phyloP scores from a whole-genome alignment of 2,797 vertebrate species.

The Balearica regulorum region DNA sequence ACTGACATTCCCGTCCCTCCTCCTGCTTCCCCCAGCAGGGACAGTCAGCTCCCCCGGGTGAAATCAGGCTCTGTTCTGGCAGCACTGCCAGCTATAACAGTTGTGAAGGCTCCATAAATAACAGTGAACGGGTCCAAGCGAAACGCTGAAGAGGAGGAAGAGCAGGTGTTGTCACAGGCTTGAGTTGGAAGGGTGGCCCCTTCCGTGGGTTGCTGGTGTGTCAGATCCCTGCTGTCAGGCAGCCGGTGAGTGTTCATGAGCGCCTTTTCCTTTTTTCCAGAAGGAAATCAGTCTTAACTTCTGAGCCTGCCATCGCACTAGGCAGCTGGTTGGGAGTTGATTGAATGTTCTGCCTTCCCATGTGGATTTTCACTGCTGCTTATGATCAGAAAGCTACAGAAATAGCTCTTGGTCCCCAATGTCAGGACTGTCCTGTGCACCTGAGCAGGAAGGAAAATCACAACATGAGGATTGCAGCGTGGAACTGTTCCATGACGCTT shows the following conservation, averaged over 20 bases:
- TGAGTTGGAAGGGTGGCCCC: neutral
- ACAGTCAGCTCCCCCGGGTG: neutral
- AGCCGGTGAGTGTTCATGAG: neutral
- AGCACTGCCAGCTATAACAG: neutral
- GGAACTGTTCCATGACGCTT: neutral
- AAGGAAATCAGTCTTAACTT: neutral
- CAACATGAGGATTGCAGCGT: neutral
- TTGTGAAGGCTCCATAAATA: slow-evolving; percentile 33
- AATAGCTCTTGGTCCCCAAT: neutral
- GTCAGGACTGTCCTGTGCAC: neutral
- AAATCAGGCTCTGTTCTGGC: neutral
- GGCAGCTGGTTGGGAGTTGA: neutral
- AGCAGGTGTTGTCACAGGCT: slow-evolving; percentile 23
- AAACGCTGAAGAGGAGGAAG: neutral
- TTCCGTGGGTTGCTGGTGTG: neutral
- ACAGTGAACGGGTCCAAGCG: neutral
- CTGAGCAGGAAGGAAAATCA: neutral
- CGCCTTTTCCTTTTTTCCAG: neutral
- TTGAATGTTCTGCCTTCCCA: neutral
- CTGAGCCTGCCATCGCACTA: neutral
- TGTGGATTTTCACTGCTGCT: neutral
- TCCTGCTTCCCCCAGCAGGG: neutral
- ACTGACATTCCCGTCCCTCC: neutral
- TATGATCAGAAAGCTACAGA: neutral
- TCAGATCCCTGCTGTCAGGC: slow-evolving; percentile 30